A percentile compares a stretch with the other conserved stretches of the same genome.
Conservation (phyloP, 2,888 invertebrate genomes). For the Halocaridina rubra region DNA sequence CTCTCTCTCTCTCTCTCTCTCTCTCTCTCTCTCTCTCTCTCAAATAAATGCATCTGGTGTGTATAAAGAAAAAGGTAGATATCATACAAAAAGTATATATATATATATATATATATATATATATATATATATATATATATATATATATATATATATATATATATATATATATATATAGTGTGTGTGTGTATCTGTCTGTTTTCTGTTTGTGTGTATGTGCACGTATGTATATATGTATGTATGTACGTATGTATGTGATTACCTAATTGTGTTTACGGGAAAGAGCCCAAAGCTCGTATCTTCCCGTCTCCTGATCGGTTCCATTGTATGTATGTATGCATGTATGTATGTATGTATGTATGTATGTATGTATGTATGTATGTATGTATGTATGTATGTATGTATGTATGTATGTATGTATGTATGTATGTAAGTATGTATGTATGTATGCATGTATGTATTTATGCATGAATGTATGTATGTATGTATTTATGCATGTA, state of each 20-base stretch:
- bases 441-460: neutral
- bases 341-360: neutral
- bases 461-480: too few species aligned
- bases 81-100: too few species aligned
- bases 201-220: too few species aligned
- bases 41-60: neutral
- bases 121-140: conserved; percentile 10
- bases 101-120: neutral
- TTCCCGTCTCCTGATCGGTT: too few species aligned
- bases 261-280: too few species aligned
- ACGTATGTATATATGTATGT: too few species aligned
- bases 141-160: conserved; percentile 13
- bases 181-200: neutral
- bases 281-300: too few species aligned
- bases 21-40: neutral
- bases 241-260: too few species aligned
- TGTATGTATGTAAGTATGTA: neutral
- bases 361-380: neutral
- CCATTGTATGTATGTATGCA: too few species aligned
- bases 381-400: neutral
- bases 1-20: neutral
- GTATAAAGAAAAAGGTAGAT: neutral
- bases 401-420: neutral
- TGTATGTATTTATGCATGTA: too few species aligned
- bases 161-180: neutral